A percentile compares a stretch with the other conserved stretches of the same genome.
phyloP scores from a whole-genome alignment of 2,797 vertebrate genomes.

The Buphagus erythrorhynchus region DNA sequence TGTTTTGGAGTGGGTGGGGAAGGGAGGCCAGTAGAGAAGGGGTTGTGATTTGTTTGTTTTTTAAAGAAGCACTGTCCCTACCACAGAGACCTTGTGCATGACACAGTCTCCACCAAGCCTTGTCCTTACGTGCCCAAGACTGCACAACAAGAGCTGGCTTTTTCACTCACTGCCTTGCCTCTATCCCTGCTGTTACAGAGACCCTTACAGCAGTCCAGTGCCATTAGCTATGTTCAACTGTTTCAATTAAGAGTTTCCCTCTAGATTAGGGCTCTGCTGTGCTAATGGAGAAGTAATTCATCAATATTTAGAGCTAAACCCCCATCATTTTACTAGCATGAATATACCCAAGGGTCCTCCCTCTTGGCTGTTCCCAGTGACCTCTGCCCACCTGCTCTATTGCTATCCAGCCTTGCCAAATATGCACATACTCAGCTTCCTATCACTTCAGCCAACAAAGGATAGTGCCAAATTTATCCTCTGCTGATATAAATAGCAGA shows the following conservation, averaged over 20 bases:
- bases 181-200: not conserved
- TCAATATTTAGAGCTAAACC: not conserved
- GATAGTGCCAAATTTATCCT: not conserved
- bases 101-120: not conserved
- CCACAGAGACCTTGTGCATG: accelerated
- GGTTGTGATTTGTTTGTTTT: not conserved
- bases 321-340: not conserved
- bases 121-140: not conserved
- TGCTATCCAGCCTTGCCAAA: not conserved
- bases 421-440: not conserved
- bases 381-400: not conserved
- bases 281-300: not conserved
- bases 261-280: not conserved
- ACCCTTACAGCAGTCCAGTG: not conserved
- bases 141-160: not conserved
- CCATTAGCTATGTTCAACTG: not conserved
- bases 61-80: not conserved
- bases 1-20: not conserved
- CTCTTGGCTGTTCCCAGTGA: not conserved
- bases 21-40: accelerated
- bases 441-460: not conserved
- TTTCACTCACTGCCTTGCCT: not conserved
- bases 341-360: not conserved
- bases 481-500: not conserved
- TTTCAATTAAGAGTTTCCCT: not conserved